phyloP scores from a whole-genome alignment of 2,888 invertebrate species.

The Bellardia bayeri region DNA sequence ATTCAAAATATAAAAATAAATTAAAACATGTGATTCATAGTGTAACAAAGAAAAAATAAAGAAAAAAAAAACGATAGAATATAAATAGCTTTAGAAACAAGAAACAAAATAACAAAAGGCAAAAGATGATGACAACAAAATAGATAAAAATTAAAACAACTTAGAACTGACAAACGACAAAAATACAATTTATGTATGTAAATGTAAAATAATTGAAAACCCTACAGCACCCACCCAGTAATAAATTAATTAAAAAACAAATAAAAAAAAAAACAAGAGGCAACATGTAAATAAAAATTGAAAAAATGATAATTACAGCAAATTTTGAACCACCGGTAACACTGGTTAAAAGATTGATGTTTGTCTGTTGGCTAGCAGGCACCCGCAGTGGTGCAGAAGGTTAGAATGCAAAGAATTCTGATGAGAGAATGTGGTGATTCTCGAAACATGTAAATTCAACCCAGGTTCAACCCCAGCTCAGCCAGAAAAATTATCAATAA shows the following conservation, averaged over 20 bases:
- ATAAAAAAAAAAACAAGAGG: too few relatives aligned
- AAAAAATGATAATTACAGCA: too few relatives aligned
- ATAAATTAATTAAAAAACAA: neutral
- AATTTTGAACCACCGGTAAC: too few relatives aligned
- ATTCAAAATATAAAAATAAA: conserved; percentile 24
- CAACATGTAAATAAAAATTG: too few relatives aligned
- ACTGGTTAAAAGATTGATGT: too few relatives aligned
- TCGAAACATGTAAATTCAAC: too few relatives aligned
- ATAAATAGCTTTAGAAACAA: neutral
- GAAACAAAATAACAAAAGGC: neutral
- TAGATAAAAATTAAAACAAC: conserved; percentile 3
- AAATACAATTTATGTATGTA: conserved; percentile 41
- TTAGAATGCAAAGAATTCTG: too few relatives aligned
- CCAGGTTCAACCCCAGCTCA: too few relatives aligned
- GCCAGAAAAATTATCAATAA: too few relatives aligned
- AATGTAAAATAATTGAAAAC: neutral
- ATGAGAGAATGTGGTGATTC: too few relatives aligned
- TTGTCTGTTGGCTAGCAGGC: too few relatives aligned
- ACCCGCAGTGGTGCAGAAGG: too few relatives aligned
- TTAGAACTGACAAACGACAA: neutral
- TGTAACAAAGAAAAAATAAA: neutral
- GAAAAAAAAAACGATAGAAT: conserved; percentile 1
- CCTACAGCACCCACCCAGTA: neutral
- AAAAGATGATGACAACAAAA: neutral
- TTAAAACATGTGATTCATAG: conserved; percentile 60